phyloP scores from a whole-genome alignment of 1,140 invertebrate genomes.

The Yoshiicerus persimilis region DNA sequence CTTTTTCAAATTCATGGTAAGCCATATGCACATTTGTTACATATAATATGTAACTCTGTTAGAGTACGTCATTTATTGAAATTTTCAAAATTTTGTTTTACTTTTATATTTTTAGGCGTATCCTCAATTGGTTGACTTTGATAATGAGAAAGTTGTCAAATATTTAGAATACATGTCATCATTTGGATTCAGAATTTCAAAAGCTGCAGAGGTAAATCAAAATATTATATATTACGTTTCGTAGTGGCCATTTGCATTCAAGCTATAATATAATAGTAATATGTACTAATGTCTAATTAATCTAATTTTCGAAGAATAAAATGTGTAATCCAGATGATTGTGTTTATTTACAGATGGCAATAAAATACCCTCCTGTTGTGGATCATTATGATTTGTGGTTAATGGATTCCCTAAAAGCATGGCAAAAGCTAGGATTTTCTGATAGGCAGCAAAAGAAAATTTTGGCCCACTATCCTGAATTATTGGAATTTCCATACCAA shows the following conservation, averaged over 20 bases:
- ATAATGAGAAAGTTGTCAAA: background rate
- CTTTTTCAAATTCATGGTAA: too few relatives aligned
- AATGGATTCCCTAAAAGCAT: background rate
- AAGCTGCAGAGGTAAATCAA: conserved; percentile 28
- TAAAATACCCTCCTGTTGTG: conserved; percentile 33
- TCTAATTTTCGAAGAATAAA: too few relatives aligned
- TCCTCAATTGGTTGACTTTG: conserved; percentile 23
- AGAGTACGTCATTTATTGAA: background rate
- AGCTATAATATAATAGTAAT: too few relatives aligned
- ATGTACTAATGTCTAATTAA: too few relatives aligned
- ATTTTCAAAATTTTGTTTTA: background rate
- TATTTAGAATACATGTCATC: background rate
- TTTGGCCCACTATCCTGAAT: conserved; percentile 9
- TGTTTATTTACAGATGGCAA: conserved; percentile 27
- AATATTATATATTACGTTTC: background rate
- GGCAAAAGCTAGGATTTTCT: conserved; percentile 19
- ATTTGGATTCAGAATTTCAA: conserved; percentile 1
- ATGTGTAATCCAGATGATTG: too few relatives aligned
- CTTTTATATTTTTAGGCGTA: conserved; percentile 6
- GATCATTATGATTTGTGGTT: background rate
- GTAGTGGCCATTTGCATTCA: background rate
- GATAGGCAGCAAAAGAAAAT: background rate
- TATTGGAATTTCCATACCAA: background rate
- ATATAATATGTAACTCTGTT: too few relatives aligned
- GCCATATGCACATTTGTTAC: too few relatives aligned